Percentiles rank a stretch among this genome's conserved stretches.
Conservation (phyloP, 2,113 vertebrate species). For the Cettia cetti region DNA sequence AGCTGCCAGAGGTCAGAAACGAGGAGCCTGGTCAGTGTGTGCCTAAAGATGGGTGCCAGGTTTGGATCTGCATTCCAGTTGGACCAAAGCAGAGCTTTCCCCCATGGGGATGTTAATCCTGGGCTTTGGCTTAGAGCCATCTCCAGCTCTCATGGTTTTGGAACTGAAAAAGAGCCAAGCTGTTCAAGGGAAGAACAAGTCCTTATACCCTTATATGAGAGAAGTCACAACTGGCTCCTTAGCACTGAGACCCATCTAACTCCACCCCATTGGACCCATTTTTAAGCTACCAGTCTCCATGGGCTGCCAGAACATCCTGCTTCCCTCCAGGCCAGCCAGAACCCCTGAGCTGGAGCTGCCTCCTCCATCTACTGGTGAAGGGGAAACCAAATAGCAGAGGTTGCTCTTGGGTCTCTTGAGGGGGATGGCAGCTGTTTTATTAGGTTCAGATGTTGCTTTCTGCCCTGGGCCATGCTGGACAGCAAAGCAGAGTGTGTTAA, state of each 20-base stretch:
- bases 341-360: not conserved
- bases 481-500: conserved; percentile 24
- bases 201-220: not conserved
- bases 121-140: conserved; percentile 1
- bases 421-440: conserved; percentile 23
- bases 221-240: not conserved
- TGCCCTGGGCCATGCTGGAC: conserved; percentile 12
- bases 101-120: not conserved
- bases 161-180: not conserved
- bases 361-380: not conserved
- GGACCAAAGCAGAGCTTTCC: not conserved
- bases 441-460: conserved; percentile 47
- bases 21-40: not conserved
- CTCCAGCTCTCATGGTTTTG: not conserved
- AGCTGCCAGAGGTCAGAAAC: not conserved
- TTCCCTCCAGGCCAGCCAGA: not conserved
- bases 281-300: not conserved
- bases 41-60: conserved; percentile 34
- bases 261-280: not conserved
- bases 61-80: not conserved
- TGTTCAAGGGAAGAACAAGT: not conserved
- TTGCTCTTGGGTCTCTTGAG: conserved; percentile 11
- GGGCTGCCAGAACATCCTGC: not conserved
- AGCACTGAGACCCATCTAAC: not conserved
- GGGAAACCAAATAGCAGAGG: conserved; percentile 5